Evolutionary conservation across 2,888 invertebrate species (phyloP).

Genomic region (Masnerella sp.): DNA sequence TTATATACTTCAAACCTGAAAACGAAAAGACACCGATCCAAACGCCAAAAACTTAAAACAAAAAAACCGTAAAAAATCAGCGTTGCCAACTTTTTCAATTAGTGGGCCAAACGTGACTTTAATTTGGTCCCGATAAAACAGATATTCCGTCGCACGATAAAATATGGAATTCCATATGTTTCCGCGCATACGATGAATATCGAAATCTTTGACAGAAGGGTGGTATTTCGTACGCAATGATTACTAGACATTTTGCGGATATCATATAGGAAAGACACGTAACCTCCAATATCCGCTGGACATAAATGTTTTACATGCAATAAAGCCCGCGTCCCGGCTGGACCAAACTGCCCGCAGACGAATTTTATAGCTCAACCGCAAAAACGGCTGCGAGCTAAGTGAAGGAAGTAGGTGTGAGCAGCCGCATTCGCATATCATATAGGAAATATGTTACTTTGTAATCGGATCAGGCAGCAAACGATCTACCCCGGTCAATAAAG

Average conservation of each 20-base stretch:
- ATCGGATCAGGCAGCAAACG: constrained; percentile 35
- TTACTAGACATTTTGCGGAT: constrained; percentile 59
- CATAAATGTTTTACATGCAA: constrained; percentile 78
- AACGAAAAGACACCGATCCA: background rate
- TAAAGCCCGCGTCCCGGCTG: constrained; percentile 76
- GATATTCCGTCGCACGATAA: constrained; percentile 36
- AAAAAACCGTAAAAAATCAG: background rate
- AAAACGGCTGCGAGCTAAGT: constrained; percentile 58
- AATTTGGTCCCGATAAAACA: constrained; percentile 23
- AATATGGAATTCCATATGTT: constrained; percentile 51
- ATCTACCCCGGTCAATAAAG: constrained; percentile 3
- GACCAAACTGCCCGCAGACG: constrained; percentile 77
- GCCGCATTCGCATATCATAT: constrained; percentile 63
- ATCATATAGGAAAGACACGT: constrained; percentile 56
- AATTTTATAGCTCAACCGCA: constrained; percentile 76
- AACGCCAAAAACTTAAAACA: constrained; percentile 22
- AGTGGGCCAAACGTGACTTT: constrained; percentile 15
- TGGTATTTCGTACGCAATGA: constrained; percentile 58
- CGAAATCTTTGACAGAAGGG: constrained; percentile 53
- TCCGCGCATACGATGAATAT: constrained; percentile 53
- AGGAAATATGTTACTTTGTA: constrained; percentile 50
- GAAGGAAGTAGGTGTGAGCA: constrained; percentile 67
- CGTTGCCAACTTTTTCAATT: background rate
- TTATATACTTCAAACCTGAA: constrained; percentile 18
- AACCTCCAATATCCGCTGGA: constrained; percentile 72